Base-by-base conservation (phyloP, 2,113 vertebrate genomes). In the Isichthys henryi region DNA sequence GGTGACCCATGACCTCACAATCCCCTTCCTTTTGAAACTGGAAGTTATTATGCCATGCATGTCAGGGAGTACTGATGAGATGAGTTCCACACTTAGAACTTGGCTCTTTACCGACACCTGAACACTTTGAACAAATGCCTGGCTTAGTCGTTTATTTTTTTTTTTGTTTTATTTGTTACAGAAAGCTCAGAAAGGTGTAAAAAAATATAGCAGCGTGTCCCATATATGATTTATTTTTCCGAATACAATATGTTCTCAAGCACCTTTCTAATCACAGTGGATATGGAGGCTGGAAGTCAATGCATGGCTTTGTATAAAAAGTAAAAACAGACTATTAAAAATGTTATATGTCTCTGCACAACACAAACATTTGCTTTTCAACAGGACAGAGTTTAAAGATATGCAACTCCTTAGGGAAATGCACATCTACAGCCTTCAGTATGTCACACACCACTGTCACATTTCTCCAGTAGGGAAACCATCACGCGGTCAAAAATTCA, bases 391-490 rank as follows among this genome's bases (percentile, higher is more conserved):
- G n/a, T 45, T 58, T 11, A 31, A 83, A 52, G 39, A 49, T 5
- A 83, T 53, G 49, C 53, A 7, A 35, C n/a, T 35, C 52, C 43
- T 77, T 46, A 31, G 23, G 62, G 50, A 83, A 89, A 58, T 13
- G n/a, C 10, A 39, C 21, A 58, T 83, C 88, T 48, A 7, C 21
- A 23, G 88, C 17, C 35, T 10, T 45, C 31, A 35, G 50, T n/a
- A 80, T 62, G 52, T 89, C 74, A 84, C 49, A 58, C 77, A 62
- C 8, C 39, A n/a, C 13, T 85, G 88, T 56, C 77, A 89, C 4
- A 58, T 58, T n/a, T 62, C 31, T 88, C 88, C 35, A 56, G 31
- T 53, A 82, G 88, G 21, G 86, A 84, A 52, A 84, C 50, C 27
- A 23, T 62, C 52, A 58, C 7, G 50, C 8, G 80, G 50, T 89